Base-by-base conservation (phyloP, 2,113 vertebrate species). In the Sphaerodactylus townsendi region DNA sequence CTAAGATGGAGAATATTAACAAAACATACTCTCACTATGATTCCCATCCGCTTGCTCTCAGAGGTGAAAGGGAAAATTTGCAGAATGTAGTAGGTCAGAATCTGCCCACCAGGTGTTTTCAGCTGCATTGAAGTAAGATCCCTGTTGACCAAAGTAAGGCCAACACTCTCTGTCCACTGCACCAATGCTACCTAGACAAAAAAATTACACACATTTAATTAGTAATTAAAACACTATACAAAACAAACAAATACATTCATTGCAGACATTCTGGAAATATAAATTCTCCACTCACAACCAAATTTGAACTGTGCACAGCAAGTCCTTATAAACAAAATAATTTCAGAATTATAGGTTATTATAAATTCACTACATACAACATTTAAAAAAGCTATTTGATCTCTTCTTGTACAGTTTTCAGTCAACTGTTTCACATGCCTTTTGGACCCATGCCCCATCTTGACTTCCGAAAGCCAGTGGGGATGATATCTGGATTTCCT, bases 1-100 rank as follows among this genome's bases (percentile, higher is more conserved):
- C 62, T 28, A 37, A 23, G 0, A 30, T 82, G 25, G 23, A 78
- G 84, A 74, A 78, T 7, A 2, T 8, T 10, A 13, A 89, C 25
- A 0, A 2, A 10, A 66, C 88, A 82, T 94, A 97, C 96, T 93
- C 95, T 93, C 83, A 99, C 96, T 48, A 99, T 99, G 96, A 99
- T 97, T 66, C 99, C 99, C 98, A 99, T 99, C 82, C 98, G 96
- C 85, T 99, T 99, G 97, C 98, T 98, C 95, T 99, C 99, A 0
- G 98, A 99, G 14, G 97, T 97, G 91, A 97, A 97, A 33, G 97
- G 97, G 64, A 97, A 97, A 84, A 96, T 93, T 85, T 97, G 96
- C 68, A 99, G 97, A 93, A 99, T 97, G 80, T 94, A 93, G 92
- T 97, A 99, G 33, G 98, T 98, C 88, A 99, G 95, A 69, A 98